Conservation (phyloP, 64 coral and sea anemone genomes). For the Acropora tenuis region DNA sequence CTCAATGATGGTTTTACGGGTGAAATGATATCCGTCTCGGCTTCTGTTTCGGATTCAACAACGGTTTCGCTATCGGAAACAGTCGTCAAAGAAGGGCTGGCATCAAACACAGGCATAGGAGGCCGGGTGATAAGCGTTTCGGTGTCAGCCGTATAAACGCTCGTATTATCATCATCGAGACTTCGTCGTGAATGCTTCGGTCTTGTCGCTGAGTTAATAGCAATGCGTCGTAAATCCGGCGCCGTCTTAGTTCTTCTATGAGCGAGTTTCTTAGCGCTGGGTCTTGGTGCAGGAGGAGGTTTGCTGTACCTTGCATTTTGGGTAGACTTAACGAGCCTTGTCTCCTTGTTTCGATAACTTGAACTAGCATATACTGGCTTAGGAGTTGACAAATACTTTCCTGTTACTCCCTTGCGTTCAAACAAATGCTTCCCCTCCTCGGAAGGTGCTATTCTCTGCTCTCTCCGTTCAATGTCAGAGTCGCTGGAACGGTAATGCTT, state of each 20-base stretch:
- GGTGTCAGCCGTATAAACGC: slow-evolving; percentile 77
- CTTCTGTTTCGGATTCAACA: slow-evolving; percentile 78
- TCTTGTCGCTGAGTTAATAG: slow-evolving; percentile 24
- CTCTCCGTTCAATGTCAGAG: background rate
- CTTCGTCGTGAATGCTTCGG: slow-evolving; percentile 52
- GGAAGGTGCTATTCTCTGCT: background rate
- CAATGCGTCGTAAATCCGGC: slow-evolving; percentile 75
- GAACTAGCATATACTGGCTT: slow-evolving; percentile 23
- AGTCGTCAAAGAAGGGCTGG: slow-evolving; percentile 89
- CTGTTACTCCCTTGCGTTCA: background rate
- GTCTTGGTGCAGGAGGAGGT: slow-evolving; percentile 71
- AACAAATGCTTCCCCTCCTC: background rate
- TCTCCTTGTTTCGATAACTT: slow-evolving; percentile 42
- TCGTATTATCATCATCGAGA: slow-evolving; percentile 87
- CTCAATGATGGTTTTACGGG: background rate
- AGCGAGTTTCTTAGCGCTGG: background rate
- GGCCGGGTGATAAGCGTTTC: slow-evolving; percentile 80
- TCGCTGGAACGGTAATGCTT: background rate
- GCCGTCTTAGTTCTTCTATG: slow-evolving; percentile 84
- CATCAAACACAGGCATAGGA: slow-evolving; percentile 93
- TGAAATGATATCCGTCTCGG: slow-evolving; percentile 30
- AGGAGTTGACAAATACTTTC: background rate
- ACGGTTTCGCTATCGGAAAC: slow-evolving; percentile 91
- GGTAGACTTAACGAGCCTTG: slow-evolving; percentile 8
- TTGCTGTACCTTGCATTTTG: slow-evolving; percentile 42